Percentiles rank a stretch among this genome's conserved stretches.
These are phyloP conservation scores for Timema podura DNA, from an alignment of 2,888 invertebrate genomes.

Conservation along the genomic window DNA sequence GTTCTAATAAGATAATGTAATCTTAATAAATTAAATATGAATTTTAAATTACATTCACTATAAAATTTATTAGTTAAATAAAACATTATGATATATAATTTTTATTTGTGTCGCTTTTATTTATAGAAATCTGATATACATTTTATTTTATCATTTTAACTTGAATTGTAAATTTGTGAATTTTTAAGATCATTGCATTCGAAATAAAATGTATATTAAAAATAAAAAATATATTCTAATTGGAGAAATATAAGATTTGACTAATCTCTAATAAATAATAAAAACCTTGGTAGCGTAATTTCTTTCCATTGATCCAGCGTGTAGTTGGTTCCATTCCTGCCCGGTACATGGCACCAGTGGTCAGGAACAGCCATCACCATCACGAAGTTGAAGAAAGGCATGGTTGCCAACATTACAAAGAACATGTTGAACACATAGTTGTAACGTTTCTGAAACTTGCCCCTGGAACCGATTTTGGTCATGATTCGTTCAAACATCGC, in stretches of 20 bases:
- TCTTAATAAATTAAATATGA: too few relatives aligned
- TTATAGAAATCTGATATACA: too few relatives aligned
- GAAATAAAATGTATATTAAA: neutral
- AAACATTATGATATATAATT: too few relatives aligned
- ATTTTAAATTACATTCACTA: too few relatives aligned
- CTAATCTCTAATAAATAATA: too few relatives aligned
- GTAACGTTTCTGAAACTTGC: slow-evolving; percentile 48
- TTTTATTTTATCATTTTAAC: too few relatives aligned
- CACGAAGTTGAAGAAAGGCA: slow-evolving; percentile 53
- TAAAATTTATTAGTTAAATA: too few relatives aligned
- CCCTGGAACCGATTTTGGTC: slow-evolving; percentile 24
- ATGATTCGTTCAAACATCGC: slow-evolving; percentile 23
- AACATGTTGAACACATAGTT: slow-evolving; percentile 49
- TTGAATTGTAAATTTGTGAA: neutral
- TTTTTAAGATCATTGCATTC: neutral
- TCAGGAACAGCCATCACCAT: slow-evolving; percentile 53
- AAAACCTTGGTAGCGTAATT: slow-evolving; percentile 51
- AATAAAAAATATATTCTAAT: neutral
- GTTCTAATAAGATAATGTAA: too few relatives aligned
- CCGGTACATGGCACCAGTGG: slow-evolving; percentile 56
- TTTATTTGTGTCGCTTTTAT: too few relatives aligned
- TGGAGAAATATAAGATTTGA: too few relatives aligned
- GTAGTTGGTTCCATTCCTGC: slow-evolving; percentile 48
- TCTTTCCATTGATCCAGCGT: slow-evolving; percentile 50
- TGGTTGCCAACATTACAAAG: slow-evolving; percentile 47